Evolutionary conservation across 2,888 invertebrate genomes (phyloP).

Genomic region (Eupsilia transversa): DNA sequence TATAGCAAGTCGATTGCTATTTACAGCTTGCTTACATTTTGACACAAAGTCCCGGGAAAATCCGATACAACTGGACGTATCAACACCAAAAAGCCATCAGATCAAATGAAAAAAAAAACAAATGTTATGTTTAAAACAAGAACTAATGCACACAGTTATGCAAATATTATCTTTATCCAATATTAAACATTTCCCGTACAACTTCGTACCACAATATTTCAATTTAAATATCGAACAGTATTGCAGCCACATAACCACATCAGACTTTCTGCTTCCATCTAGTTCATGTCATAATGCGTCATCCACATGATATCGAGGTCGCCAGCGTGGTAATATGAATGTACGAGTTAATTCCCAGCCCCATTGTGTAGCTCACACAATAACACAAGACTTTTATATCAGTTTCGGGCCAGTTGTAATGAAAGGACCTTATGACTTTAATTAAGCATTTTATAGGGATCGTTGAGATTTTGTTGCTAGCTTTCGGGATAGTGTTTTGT

Average conservation of each 20-base stretch:
- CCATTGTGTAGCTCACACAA: conserved; percentile 61
- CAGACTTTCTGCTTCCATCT: conserved; percentile 29
- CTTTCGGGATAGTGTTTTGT: conserved; percentile 43
- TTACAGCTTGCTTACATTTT: neutral
- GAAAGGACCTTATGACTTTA: conserved; percentile 49
- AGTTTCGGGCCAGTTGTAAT: conserved; percentile 54
- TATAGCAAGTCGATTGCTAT: neutral
- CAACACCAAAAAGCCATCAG: too few species aligned
- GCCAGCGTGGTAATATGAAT: conserved; percentile 52
- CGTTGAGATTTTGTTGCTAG: conserved; percentile 37
- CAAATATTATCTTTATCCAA: neutral
- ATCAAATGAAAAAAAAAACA: too few species aligned
- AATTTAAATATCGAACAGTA: too few species aligned
- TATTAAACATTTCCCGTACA: neutral
- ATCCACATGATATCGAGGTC: conserved; percentile 60
- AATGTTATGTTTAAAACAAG: too few species aligned
- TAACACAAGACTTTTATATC: conserved; percentile 60
- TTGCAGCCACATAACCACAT: neutral
- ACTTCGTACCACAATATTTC: neutral
- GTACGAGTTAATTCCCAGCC: conserved; percentile 59
- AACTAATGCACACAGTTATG: too few species aligned
- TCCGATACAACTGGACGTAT: neutral
- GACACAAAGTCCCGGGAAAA: neutral
- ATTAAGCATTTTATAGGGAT: conserved; percentile 61
- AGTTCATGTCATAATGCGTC: conserved; percentile 47